Percentiles rank a stretch among this genome's conserved stretches.
phyloP scores from a whole-genome alignment of 2,888 invertebrate species.

The Leptopilina syphax region DNA sequence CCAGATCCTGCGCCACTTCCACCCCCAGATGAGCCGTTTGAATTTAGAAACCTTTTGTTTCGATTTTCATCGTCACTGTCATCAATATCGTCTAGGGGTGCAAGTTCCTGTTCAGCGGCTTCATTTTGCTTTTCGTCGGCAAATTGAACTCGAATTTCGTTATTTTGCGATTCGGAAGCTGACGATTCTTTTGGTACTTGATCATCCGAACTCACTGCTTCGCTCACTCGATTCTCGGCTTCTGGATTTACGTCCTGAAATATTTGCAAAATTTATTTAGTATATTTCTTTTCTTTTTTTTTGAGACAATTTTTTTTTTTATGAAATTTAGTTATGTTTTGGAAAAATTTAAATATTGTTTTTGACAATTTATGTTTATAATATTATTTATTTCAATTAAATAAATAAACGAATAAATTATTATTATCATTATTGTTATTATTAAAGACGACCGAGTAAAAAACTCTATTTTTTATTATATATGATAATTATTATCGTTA shows the following conservation, averaged over 20 bases:
- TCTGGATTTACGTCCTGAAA: conserved; percentile 73
- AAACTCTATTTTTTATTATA: no score
- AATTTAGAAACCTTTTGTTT: conserved; percentile 88
- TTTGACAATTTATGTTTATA: no score
- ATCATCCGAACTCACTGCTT: conserved; percentile 57
- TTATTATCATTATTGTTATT: no score
- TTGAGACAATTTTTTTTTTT: background rate
- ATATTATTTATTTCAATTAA: no score
- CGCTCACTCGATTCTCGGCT: conserved; percentile 74
- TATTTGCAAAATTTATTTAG: background rate
- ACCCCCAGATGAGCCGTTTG: conserved; percentile 73
- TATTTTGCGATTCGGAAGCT: conserved; percentile 82
- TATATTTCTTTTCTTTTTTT: background rate
- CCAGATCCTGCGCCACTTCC: conserved; percentile 85
- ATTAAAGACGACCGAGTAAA: no score
- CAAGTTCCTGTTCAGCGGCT: conserved; percentile 83
- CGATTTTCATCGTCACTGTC: conserved; percentile 89
- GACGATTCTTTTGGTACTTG: conserved; percentile 61
- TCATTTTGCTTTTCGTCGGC: conserved; percentile 81
- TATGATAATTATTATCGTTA: no score
- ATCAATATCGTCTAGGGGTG: conserved; percentile 83
- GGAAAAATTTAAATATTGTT: no score
- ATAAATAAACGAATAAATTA: no score
- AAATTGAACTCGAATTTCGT: conserved; percentile 82
- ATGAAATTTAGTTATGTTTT: background rate